Base-by-base conservation (phyloP, 2,888 invertebrate species). In the Belgica antarctica region DNA sequence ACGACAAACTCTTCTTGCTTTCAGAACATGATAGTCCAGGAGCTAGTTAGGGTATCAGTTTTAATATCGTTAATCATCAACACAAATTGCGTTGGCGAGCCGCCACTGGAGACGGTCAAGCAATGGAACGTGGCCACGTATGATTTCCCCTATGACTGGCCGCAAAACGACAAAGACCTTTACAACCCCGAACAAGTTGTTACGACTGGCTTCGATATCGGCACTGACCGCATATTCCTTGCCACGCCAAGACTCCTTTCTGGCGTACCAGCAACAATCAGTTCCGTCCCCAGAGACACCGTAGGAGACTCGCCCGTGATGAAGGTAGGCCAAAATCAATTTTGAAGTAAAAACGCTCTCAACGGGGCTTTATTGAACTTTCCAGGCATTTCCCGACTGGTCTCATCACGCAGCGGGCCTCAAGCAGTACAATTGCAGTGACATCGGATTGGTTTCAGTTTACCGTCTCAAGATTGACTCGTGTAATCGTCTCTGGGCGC, bases 401-500 rank as follows among this genome's bases (percentile, higher is more conserved):
- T 86, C 88, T 0, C 90, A 87, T 84, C 91, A 92, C 74, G 82
- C 83, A 0, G 87, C 88, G 0, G 88, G 87, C 0, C 84, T 84
- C 19, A 86, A 86, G 0, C 84, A 85, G 73, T 85, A 87, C 76
- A 90, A 89, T 80, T 92, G 92, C 77, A 86, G 88, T 17, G 89
- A 89, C 1, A 78, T 92, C 46, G 87, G 88, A 0, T 77, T 93
- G 27, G 85, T 91, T 70, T 92, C 92, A 0, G 90, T 91, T 52
- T 92, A 92, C 81, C 83, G 92, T 24, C 78, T 88, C 62, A 84
- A 88, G 17, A 82, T 87, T 31, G 92, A 92, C 77, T 85, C 87
- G n/a, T 92, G 92, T 80, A 89, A 91, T 78, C 83, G 92, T 17
- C 81, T 92, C 2, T 92, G 92, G 92, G 87, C 89, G 1, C 79